Conservation (phyloP, 2,888 invertebrate species). For the Zonitis immaculata region DNA sequence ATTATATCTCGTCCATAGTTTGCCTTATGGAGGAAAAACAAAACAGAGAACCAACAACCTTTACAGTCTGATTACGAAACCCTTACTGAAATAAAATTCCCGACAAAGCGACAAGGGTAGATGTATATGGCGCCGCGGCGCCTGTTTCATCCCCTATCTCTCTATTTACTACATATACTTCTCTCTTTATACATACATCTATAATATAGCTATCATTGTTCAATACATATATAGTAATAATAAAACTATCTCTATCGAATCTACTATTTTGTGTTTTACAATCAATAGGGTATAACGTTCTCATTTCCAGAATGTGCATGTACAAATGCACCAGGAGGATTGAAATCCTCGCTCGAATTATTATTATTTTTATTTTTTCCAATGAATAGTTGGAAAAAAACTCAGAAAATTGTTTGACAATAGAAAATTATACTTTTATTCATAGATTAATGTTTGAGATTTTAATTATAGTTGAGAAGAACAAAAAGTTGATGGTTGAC, state of each 20-base stretch:
- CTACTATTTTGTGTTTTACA: slow-evolving; percentile 12
- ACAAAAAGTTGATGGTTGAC: no score
- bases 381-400: background rate
- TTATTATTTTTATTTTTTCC: no score
- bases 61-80: slow-evolving; percentile 11
- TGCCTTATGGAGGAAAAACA: background rate
- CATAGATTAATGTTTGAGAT: no score
- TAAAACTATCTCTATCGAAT: slow-evolving; percentile 1
- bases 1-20: slow-evolving; percentile 1
- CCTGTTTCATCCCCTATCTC: slow-evolving; percentile 6
- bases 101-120: slow-evolving; percentile 16
- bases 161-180: background rate
- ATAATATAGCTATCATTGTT: slow-evolving; percentile 1
- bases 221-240: background rate
- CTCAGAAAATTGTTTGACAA: no score
- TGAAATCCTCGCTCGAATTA: no score
- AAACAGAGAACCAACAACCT: slow-evolving; percentile 11
- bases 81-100: slow-evolving; percentile 11
- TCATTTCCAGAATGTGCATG: slow-evolving; percentile 8
- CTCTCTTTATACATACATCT: background rate
- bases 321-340: slow-evolving; percentile 1
- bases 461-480: no score
- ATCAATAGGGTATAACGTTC: slow-evolving; percentile 13
- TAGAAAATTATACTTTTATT: no score
- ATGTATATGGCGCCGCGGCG: slow-evolving; percentile 18